Evolutionary conservation across 2,797 vertebrate genomes (phyloP), one percentile per base, ranked within the genome.

Genomic region (Vespertilio murinus): DNA sequence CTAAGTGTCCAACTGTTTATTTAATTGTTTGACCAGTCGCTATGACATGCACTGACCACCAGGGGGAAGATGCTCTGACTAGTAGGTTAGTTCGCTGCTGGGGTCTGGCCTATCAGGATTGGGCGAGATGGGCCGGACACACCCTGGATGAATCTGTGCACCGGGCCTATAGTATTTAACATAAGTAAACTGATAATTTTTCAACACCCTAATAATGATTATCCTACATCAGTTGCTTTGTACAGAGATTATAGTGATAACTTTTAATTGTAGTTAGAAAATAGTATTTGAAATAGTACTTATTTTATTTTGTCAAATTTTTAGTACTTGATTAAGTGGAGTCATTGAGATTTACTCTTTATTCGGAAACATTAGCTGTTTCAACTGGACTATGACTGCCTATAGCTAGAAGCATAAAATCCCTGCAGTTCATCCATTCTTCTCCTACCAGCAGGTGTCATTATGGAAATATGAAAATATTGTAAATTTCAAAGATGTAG

Each of bases 401-500:
- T 97, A 11, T 70, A 94, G 54, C 67, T 94, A 92, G 95, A 90
- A 85, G 87, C 96, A 74, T 94, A 93, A 97, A 90, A 64, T 96
- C 67, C 97, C 92, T 97, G 97, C 82, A 97, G 78, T 97, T 97
- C 96, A 96, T 97, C 97, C 97, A 96, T 96, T 97, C 97, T 97
- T 97, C 94, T 98, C 95, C 97, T 97, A 97, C 98, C 98, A 98
- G 98, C 98, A 98, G 98, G 98, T 98, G 98, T 98, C 98, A 98
- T 98, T 98, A 98, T 98, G 98, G 98, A 98, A 98, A 98, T 98
- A 97, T 97, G 97, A 98, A 98, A 98, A 98, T 98, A 97, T 80
- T 97, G 94, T 96, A 94, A 96, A 97, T 97, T 97, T 94, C 96
- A 95, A 74, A 96, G 94, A 73, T 95, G 89, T 91, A 96, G 91